Percentiles rank a stretch among this genome's conserved stretches.
These are phyloP conservation scores for Acleris literana DNA, from an alignment of 2,888 invertebrate species.

Conservation along the genomic window DNA sequence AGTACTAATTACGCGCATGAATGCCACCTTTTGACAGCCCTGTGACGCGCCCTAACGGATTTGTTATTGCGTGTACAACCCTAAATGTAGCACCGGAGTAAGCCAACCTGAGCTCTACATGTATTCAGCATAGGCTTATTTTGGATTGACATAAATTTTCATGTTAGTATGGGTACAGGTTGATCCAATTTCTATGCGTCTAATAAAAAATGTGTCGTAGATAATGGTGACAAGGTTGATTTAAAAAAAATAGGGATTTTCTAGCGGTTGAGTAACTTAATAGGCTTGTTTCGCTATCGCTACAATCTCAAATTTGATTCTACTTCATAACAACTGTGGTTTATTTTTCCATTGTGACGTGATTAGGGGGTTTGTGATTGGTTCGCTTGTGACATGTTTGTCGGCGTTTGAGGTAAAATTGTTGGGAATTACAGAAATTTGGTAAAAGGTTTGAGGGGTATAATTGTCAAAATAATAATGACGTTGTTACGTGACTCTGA, in stretches of 20 bases:
- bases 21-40: slow-evolving; percentile 37
- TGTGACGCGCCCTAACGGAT: slow-evolving; percentile 35
- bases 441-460: neutral
- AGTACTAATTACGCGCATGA: slow-evolving; percentile 36
- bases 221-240: neutral
- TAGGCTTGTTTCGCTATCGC: slow-evolving; percentile 34
- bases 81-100: slow-evolving; percentile 6
- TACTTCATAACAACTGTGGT: slow-evolving; percentile 32
- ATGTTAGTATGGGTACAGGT: neutral
- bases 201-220: neutral
- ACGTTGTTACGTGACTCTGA: too few relatives aligned
- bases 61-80: slow-evolving; percentile 33
- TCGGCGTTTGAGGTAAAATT: neutral
- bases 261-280: slow-evolving; percentile 14
- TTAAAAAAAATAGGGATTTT: neutral
- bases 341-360: slow-evolving; percentile 32
- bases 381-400: slow-evolving; percentile 1
- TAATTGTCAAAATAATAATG: too few relatives aligned
- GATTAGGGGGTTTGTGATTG: slow-evolving; percentile 23
- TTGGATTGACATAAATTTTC: neutral
- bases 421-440: neutral
- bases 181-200: neutral
- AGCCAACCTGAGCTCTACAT: neutral
- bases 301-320: slow-evolving; percentile 33
- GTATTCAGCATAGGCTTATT: neutral